phyloP scores from a whole-genome alignment of 2,888 invertebrate genomes.

The Bursaphelenchus okinawaensis region DNA sequence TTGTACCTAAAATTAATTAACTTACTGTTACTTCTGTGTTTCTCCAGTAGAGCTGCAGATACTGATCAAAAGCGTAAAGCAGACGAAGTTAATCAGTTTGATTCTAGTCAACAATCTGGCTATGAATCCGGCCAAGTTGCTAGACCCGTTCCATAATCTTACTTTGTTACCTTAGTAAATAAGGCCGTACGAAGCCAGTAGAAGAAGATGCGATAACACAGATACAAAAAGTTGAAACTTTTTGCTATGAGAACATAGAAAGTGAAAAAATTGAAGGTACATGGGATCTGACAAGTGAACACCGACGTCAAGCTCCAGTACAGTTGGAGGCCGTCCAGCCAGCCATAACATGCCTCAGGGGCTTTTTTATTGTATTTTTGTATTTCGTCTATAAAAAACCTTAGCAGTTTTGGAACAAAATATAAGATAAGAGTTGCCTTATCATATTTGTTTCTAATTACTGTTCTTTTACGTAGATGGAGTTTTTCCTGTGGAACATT shows the following conservation, averaged over 20 bases:
- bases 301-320: constrained; percentile 38
- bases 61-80: no score
- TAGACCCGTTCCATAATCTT: constrained; percentile 35
- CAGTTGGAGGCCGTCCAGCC: constrained; percentile 54
- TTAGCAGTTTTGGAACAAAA: no score
- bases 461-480: no score
- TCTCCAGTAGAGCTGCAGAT: no score
- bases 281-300: constrained; percentile 23
- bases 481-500: no score
- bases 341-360: no score
- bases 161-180: constrained; percentile 50
- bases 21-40: no score
- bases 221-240: not conserved
- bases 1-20: no score
- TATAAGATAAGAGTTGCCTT: no score
- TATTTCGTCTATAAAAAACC: no score
- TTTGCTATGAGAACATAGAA: constrained; percentile 8
- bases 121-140: constrained; percentile 33
- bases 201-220: constrained; percentile 17
- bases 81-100: constrained; percentile 42
- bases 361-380: no score
- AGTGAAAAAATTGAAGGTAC: constrained; percentile 18
- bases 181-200: constrained; percentile 30
- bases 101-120: constrained; percentile 42
- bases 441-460: no score